These are phyloP conservation scores for Cryptosula pallasiana DNA, from an alignment of 2,888 invertebrate species.

Conservation along the genomic window DNA sequence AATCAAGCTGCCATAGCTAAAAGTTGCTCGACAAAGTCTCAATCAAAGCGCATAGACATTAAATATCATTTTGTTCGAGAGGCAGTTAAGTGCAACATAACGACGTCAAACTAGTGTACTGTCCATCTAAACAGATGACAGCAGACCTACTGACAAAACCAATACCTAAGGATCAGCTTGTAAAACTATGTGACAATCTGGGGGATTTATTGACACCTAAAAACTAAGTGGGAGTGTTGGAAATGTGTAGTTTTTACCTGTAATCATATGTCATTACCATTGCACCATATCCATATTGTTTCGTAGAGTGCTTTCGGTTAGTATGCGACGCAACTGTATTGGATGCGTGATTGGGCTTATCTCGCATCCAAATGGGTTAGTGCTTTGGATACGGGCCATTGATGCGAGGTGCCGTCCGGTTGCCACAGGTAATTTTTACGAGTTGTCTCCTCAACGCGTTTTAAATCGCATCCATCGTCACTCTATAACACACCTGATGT, in stretches of 20 bases:
- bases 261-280: no score
- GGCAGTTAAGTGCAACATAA: slow-evolving; percentile 20
- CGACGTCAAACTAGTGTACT: slow-evolving; percentile 25
- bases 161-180: not conserved
- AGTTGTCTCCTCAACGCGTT: no score
- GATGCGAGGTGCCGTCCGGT: no score
- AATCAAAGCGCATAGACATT: slow-evolving; percentile 35
- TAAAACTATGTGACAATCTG: not conserved
- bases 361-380: no score
- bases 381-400: no score
- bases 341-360: no score
- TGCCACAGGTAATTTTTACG: no score
- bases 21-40: slow-evolving; percentile 31
- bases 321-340: no score
- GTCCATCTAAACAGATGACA: slow-evolving; percentile 22
- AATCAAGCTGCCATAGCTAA: slow-evolving; percentile 32
- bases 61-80: slow-evolving; percentile 30
- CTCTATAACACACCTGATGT: no score
- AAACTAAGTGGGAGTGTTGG: not conserved
- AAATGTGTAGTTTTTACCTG: not conserved
- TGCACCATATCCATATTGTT: no score
- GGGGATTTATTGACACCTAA: slow-evolving; percentile 26
- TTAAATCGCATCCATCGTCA: no score
- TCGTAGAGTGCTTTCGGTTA: no score
- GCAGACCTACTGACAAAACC: slow-evolving; percentile 28